Evolutionary conservation across 2,888 invertebrate genomes (phyloP), one percentile per base, ranked within the genome.

Genomic region (Carterocephalus palaemon): DNA sequence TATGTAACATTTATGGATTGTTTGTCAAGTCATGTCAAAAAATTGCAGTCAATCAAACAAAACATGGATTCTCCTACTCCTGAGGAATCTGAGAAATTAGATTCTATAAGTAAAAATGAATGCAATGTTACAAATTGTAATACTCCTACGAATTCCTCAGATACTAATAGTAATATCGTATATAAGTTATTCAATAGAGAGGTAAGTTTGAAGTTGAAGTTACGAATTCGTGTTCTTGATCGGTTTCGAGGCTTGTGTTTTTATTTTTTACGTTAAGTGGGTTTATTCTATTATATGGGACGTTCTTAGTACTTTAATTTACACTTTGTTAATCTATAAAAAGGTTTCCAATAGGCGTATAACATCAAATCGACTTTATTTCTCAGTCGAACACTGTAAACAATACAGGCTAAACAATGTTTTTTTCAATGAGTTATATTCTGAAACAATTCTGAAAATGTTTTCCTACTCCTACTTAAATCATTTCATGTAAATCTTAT

Each of bases 171-270:
- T 59, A 85, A 84, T 64, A 78, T 77, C 57, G 68, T 83, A 51
- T 72, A 81, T 63, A 90, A 90, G 76, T 75, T 90, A 62, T 86
- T 89, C 62, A 89, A 89, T 65, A 83, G 90, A 67, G 90, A 90
- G 88, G 90, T 90, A 72, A 81, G 82, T 73, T 51, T 56, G 53
- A 56, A 49, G 52, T 54, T 47, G 46, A 46, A 53, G 59, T 55
- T 54, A n/a, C n/a, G n/a, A n/a, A n/a, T n/a, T 50, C 31, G 15
- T 28, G 3, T 36, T 22, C 2, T 20, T 20, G n/a, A 4, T 34
- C 13, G 28, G 8, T 34, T 15, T 22, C 10, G 20, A 16, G 28
- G 28, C 10, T 8, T 22, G 20, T 17, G 28, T 34, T 42, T 42
- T 34, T 42, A 33, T 34, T 42, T 34, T 36, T 13, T 15, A 6